Percentiles rank a stretch among this genome's conserved stretches.
phyloP scores from a whole-genome alignment of 2,797 vertebrate species.

The Thalassophryne amazonica region DNA sequence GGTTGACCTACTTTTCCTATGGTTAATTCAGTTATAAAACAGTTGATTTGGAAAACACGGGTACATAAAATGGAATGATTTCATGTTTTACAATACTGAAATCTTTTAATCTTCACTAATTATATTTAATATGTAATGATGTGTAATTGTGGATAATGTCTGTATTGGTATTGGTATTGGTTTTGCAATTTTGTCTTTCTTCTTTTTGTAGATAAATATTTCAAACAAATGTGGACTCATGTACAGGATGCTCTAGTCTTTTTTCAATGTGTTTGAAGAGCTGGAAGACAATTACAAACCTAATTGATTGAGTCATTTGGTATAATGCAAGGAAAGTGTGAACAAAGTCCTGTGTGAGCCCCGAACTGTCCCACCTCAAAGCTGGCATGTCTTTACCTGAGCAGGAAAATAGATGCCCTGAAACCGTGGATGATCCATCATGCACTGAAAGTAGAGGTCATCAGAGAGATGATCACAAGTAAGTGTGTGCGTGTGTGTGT shows the following conservation, averaged over 20 bases:
- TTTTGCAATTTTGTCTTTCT: slow-evolving; percentile 4
- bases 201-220: too few relatives aligned
- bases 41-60: neutral
- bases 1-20: slow-evolving; percentile 34
- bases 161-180: slow-evolving; percentile 21
- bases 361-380: slow-evolving; percentile 42
- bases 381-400: slow-evolving; percentile 55
- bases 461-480: slow-evolving; percentile 64
- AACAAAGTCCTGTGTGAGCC: slow-evolving; percentile 31
- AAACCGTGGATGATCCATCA: slow-evolving; percentile 74
- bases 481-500: slow-evolving; percentile 32
- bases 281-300: neutral
- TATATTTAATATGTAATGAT: slow-evolving; percentile 18
- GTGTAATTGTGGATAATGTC: slow-evolving; percentile 8
- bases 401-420: slow-evolving; percentile 76
- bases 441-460: slow-evolving; percentile 76
- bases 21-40: slow-evolving; percentile 23
- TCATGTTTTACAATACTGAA: slow-evolving; percentile 33
- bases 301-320: neutral
- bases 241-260: neutral
- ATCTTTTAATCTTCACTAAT: slow-evolving; percentile 34
- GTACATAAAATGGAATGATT: neutral
- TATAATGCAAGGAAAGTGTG: slow-evolving; percentile 1
- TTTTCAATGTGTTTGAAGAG: neutral
- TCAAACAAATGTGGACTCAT: too few relatives aligned